Evolutionary conservation across 2,797 vertebrate genomes (phyloP).

Genomic region (Mastacembelus armatus): DNA sequence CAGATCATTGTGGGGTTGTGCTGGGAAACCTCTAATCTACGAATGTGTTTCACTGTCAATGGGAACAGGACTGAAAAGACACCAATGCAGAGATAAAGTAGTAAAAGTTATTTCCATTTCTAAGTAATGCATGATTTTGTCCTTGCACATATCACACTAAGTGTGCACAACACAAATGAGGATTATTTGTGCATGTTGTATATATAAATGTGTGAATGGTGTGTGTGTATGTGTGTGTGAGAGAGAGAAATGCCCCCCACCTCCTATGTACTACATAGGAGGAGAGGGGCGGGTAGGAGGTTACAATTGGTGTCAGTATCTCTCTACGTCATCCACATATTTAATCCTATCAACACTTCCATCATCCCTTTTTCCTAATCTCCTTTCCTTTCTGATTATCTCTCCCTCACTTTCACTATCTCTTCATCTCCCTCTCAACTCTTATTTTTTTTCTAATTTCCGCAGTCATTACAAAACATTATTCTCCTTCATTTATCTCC

Average conservation of each 20-base stretch:
- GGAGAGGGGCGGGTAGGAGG: conserved; percentile 4
- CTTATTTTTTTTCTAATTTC: conserved; percentile 12
- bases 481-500: background rate
- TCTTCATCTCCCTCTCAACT: conserved; percentile 1
- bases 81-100: too few relatives aligned
- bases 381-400: conserved; percentile 22
- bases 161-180: too few relatives aligned
- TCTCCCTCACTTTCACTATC: conserved; percentile 13
- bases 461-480: background rate
- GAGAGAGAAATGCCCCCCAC: background rate
- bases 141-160: too few relatives aligned
- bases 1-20: too few relatives aligned
- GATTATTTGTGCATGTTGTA: background rate
- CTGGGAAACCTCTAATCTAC: too few relatives aligned
- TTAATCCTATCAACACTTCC: conserved; percentile 43
- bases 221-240: background rate
- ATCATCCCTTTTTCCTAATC: conserved; percentile 29
- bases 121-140: too few relatives aligned
- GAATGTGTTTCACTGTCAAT: too few relatives aligned
- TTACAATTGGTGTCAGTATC: conserved; percentile 40
- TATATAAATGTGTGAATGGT: background rate
- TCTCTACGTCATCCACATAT: conserved; percentile 28
- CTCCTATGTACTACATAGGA: too few relatives aligned
- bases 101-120: too few relatives aligned
- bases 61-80: too few relatives aligned